These are phyloP conservation scores for Burhinus bistriatus DNA, from an alignment of 2,113 vertebrate genomes.

Conservation along the genomic window DNA sequence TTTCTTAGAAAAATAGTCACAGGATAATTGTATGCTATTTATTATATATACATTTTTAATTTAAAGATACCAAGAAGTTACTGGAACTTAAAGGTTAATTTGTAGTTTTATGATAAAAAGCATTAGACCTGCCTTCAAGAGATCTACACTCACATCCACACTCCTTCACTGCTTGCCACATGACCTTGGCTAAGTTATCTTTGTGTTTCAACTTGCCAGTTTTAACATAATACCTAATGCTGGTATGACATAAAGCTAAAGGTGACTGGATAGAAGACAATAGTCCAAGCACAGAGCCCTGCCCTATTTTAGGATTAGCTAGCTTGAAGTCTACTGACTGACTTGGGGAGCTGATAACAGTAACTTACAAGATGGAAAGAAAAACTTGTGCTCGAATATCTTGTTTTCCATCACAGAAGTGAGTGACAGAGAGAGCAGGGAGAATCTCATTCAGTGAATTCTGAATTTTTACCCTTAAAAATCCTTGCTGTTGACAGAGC, in stretches of 20 bases:
- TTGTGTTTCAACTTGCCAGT: background rate
- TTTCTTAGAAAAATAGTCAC: background rate
- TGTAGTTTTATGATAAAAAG: background rate
- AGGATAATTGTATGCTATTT: background rate
- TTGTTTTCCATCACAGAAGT: background rate
- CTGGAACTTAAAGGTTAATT: background rate
- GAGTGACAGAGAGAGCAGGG: background rate
- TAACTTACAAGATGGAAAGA: background rate
- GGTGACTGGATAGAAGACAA: background rate
- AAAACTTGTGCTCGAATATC: background rate
- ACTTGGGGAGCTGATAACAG: background rate
- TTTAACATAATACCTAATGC: background rate
- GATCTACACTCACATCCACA: background rate
- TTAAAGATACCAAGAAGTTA: background rate
- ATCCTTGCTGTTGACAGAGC: background rate
- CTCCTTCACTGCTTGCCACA: background rate
- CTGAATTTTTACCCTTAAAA: background rate
- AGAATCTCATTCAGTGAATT: background rate
- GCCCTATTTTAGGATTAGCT: background rate
- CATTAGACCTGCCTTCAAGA: background rate
- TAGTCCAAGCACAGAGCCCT: background rate
- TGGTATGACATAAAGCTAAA: background rate
- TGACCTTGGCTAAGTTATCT: background rate
- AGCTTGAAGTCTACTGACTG: background rate
- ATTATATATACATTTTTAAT: background rate